A percentile compares a stretch with the other conserved stretches of the same genome.
These are phyloP conservation scores for Muscicapa striata DNA, from an alignment of 2,797 vertebrate species.

Conservation along the genomic window DNA sequence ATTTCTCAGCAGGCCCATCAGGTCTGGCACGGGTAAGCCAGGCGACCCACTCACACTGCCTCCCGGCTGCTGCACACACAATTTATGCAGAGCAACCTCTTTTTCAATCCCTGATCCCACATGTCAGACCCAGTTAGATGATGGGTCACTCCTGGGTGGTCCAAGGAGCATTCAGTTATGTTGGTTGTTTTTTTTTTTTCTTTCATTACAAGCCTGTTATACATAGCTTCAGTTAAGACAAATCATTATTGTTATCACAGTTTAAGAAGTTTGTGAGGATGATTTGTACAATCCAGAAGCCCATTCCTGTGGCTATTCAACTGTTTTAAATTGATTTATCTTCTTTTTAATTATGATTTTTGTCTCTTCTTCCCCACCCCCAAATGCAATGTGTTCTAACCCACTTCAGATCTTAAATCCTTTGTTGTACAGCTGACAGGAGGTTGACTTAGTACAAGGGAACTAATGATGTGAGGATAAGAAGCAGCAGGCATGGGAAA, in stretches of 20 bases:
- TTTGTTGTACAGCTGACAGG: not conserved
- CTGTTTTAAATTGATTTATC: not conserved
- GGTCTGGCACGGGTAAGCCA: not conserved
- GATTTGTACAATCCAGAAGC: not conserved
- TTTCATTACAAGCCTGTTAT: not conserved
- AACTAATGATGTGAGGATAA: not conserved
- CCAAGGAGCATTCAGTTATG: not conserved
- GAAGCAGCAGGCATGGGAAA: not conserved
- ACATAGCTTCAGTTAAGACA: not conserved
- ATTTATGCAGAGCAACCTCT: not conserved
- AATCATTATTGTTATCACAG: not conserved
- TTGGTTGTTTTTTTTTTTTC: not conserved
- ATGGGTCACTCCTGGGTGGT: not conserved
- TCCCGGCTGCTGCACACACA: not conserved
- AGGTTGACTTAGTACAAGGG: not conserved
- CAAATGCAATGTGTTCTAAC: not conserved
- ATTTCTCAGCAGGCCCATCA: constrained; percentile 43
- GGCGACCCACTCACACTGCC: not conserved
- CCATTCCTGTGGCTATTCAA: not conserved
- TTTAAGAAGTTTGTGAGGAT: not conserved
- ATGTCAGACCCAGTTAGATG: constrained; percentile 28
- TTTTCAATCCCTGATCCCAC: not conserved
- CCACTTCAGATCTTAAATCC: not conserved
- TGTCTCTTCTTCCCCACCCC: fast-evolving
- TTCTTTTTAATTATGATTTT: not conserved